Conservation (phyloP, 2,888 invertebrate genomes). For the Synergus japonicus region DNA sequence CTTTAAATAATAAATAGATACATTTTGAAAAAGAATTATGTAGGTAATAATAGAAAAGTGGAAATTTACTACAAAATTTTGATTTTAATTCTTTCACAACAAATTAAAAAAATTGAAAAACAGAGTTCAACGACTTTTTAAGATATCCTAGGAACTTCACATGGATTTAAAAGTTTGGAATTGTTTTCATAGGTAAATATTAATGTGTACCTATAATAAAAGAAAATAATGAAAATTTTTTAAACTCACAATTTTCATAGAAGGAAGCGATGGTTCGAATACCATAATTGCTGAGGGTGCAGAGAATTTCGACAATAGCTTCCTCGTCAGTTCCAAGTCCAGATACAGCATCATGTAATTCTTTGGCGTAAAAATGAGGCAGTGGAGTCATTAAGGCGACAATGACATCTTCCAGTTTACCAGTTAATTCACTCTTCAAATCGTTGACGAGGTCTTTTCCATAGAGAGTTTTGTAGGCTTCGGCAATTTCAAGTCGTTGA, state of each 20-base stretch:
- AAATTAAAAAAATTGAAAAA: too few species aligned
- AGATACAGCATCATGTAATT: conserved; percentile 91
- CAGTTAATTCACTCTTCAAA: conserved; percentile 92
- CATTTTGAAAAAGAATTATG: neutral
- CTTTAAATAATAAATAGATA: neutral
- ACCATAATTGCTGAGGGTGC: conserved; percentile 93
- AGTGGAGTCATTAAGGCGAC: conserved; percentile 94
- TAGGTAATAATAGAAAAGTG: too few species aligned
- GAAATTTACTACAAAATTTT: too few species aligned
- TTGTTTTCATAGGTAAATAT: neutral
- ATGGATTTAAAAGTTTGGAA: neutral
- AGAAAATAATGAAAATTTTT: neutral
- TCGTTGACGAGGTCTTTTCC: conserved; percentile 91
- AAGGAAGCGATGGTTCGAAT: conserved; percentile 91
- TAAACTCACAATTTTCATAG: conserved; percentile 86
- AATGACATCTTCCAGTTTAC: conserved; percentile 93
- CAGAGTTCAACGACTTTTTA: too few species aligned
- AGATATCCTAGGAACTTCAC: too few species aligned
- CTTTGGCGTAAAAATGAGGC: conserved; percentile 94
- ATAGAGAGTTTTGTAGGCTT: conserved; percentile 93
- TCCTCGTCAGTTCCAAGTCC: conserved; percentile 94
- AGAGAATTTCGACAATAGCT: conserved; percentile 94
- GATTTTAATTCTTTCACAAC: too few species aligned
- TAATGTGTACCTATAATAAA: conserved; percentile 6
- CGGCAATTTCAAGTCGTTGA: conserved; percentile 93